Conservation (phyloP, 2,113 vertebrate species). For the Alaudala cheleensis region DNA sequence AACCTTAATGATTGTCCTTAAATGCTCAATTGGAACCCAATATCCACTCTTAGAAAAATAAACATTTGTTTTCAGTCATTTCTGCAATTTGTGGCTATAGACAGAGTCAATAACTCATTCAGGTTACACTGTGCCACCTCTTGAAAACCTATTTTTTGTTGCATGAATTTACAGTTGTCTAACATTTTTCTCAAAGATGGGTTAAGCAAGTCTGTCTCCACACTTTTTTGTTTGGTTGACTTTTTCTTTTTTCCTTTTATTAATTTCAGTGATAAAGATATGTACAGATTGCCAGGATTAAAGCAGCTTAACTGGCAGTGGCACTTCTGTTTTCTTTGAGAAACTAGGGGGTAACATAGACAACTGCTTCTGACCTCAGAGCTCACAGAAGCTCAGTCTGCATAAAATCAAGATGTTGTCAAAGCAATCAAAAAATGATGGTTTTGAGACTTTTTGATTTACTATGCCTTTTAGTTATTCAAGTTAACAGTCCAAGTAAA, state of each 20-base stretch:
- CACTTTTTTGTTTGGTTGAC: not conserved
- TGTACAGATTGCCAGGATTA: not conserved
- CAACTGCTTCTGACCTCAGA: not conserved
- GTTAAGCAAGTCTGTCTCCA: not conserved
- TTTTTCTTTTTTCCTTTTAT: not conserved
- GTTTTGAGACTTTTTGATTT: not conserved
- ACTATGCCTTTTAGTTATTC: not conserved
- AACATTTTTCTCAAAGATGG: not conserved
- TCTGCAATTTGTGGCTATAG: not conserved
- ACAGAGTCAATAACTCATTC: not conserved
- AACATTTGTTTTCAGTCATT: not conserved
- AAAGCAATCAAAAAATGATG: not conserved
- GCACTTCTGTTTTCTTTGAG: not conserved
- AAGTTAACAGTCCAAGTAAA: not conserved
- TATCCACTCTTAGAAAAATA: not conserved
- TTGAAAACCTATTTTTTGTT: not conserved
- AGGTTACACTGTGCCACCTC: not conserved
- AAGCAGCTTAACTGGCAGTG: not conserved
- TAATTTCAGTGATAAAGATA: not conserved
- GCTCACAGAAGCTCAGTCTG: not conserved
- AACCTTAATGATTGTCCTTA: not conserved
- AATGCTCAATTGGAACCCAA: not conserved
- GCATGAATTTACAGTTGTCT: not conserved
- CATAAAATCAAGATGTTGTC: not conserved
- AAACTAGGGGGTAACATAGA: not conserved